A percentile compares a stretch with the other conserved stretches of the same genome.
phyloP scores from a whole-genome alignment of 1,140 invertebrate species.

The Gryon sp. region DNA sequence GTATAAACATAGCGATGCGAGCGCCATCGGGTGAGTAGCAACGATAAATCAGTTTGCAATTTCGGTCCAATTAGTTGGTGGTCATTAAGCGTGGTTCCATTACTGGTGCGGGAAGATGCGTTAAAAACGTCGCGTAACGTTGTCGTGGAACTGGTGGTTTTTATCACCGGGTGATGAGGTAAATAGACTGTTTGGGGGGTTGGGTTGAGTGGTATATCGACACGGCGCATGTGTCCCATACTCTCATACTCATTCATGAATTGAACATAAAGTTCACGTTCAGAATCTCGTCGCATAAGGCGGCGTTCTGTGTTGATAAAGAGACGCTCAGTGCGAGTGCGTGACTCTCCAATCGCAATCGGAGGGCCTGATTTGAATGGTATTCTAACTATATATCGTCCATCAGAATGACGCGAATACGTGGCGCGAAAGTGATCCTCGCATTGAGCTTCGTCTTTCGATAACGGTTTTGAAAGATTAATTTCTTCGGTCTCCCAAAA shows the following conservation, averaged over 20 bases:
- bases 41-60: not conserved
- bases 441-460: not conserved
- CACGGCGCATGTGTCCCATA: slow-evolving; percentile 7
- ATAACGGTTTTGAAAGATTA: not conserved
- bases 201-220: too few species aligned
- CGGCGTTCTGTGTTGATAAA: not conserved
- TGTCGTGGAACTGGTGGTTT: not conserved
- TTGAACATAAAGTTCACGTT: not conserved
- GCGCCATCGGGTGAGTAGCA: not conserved
- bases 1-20: too few species aligned
- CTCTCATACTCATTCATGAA: slow-evolving; percentile 16
- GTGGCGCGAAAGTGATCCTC: slow-evolving; percentile 17
- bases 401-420: too few species aligned
- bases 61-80: slow-evolving; percentile 7
- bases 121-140: slow-evolving; percentile 14
- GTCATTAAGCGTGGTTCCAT: too few species aligned
- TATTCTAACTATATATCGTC: slow-evolving; percentile 8
- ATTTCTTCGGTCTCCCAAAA: slow-evolving; percentile 14
- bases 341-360: not conserved
- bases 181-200: not conserved
- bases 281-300: not conserved
- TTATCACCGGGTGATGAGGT: slow-evolving; percentile 12
- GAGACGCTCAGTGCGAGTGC: not conserved
- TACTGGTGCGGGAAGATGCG: not conserved
- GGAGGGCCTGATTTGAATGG: not conserved